These are phyloP conservation scores for Ischnura elegans DNA, from an alignment of 2,888 invertebrate genomes.

Conservation along the genomic window DNA sequence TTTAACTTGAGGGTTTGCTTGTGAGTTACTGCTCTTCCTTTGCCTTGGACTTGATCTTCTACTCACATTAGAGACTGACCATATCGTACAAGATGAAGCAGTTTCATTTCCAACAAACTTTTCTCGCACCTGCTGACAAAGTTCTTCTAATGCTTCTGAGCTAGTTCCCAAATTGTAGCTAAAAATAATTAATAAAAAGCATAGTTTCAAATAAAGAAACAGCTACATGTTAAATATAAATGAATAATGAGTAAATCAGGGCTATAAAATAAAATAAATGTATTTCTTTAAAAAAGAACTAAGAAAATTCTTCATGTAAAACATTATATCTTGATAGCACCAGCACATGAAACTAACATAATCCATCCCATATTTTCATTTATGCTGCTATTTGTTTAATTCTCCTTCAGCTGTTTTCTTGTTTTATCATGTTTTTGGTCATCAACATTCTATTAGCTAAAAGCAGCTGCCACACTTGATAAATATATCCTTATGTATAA, in stretches of 20 bases:
- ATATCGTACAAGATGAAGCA: constrained; percentile 83
- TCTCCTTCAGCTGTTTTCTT: no score
- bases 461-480: no score
- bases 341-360: no score
- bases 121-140: constrained; percentile 84
- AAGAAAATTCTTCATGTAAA: no score
- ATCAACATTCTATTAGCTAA: no score
- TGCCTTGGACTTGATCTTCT: neutral
- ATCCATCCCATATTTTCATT: no score
- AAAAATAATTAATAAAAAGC: constrained; percentile 74
- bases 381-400: no score
- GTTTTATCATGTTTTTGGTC: no score
- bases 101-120: constrained; percentile 89
- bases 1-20: neutral
- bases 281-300: neutral
- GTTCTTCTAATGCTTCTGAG: constrained; percentile 85
- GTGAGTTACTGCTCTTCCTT: constrained; percentile 3
- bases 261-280: neutral
- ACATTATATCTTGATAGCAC: no score
- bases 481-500: no score
- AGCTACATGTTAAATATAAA: neutral
- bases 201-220: neutral
- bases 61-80: constrained; percentile 74
- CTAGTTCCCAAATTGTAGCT: constrained; percentile 86
- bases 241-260: neutral